Base-by-base conservation (phyloP, 2,113 vertebrate genomes). In the Halcyon senegalensis region DNA sequence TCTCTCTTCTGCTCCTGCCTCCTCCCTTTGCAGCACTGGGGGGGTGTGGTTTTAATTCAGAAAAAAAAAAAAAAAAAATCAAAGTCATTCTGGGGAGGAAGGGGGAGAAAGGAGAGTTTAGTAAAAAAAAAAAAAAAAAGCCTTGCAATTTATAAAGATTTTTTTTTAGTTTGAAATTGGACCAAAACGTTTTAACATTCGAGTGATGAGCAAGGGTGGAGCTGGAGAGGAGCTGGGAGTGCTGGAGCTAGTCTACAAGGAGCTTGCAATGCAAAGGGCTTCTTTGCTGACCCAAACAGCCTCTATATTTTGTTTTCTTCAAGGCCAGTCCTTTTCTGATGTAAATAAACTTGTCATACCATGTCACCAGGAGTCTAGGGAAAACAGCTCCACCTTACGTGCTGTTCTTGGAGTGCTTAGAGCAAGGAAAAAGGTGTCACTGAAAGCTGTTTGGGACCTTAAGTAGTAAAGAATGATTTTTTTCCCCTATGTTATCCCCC, bases 31-130 rank as follows among this genome's bases (percentile, higher is more conserved):
- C 72, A 92, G 53, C 31, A 20, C 13, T 39, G 46, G 89, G 72
- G 43, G 84, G 95, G 96, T 94, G 72, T 96, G 67, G 58, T 95
- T 94, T 96, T 87, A 92, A 97, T 97, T 97, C 83, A 92, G 87
- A 81, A 95, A n/a, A n/a, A n/a, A n/a, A n/a, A n/a, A n/a, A n/a
- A n/a, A n/a, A n/a, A n/a, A n/a, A n/a, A n/a, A n/a, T n/a, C 85
- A 93, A 89, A 84, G 77, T 80, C 66, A 56, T 53, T 35, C 69
- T 53, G 50, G 27, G 59, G 62, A 94, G 20, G 73, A 81, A 80
- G 7, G 43, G 0, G 16, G 16, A 31, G 41, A 44, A 76, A 64
- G 20, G 58, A 66, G 43, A 67, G 24, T 2, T 2, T 67, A 31
- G 23, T 62, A 72, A 46, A 23, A 59, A 59, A 51, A 51, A 51